phyloP scores from a whole-genome alignment of 2,113 vertebrate genomes.

The Pedetes capensis region DNA sequence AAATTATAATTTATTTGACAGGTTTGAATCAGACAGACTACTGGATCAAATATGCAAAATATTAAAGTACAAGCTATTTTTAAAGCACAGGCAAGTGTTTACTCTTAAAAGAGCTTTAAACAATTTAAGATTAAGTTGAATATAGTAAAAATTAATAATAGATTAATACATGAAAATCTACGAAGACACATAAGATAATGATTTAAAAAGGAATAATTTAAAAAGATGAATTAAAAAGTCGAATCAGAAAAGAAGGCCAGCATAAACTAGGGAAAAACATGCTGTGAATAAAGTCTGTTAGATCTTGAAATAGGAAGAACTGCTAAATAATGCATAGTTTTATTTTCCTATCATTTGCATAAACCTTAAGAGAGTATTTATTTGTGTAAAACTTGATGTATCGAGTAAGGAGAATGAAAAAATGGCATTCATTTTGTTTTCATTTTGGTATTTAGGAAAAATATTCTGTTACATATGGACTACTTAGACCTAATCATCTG shows the following conservation, averaged over 20 bases:
- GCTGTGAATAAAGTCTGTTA: slow-evolving; percentile 93
- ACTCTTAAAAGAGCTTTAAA: slow-evolving; percentile 87
- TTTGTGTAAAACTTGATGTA: slow-evolving; percentile 92
- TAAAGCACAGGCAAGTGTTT: slow-evolving; percentile 84
- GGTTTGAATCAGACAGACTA: slow-evolving; percentile 83
- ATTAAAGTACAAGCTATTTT: slow-evolving; percentile 81
- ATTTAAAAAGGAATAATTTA: slow-evolving; percentile 93
- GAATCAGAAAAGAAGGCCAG: slow-evolving; percentile 91
- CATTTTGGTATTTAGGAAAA: slow-evolving; percentile 93
- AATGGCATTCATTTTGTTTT: slow-evolving; percentile 92
- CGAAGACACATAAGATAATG: slow-evolving; percentile 90
- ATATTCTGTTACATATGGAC: slow-evolving; percentile 99
- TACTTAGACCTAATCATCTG: slow-evolving; percentile 99
- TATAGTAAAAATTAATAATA: slow-evolving; percentile 90
- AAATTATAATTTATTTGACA: slow-evolving; percentile 82
- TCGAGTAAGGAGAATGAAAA: slow-evolving; percentile 87
- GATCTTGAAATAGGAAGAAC: slow-evolving; percentile 92
- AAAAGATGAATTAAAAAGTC: slow-evolving; percentile 91
- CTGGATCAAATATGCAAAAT: slow-evolving; percentile 80
- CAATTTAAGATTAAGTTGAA: slow-evolving; percentile 88
- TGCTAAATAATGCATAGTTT: slow-evolving; percentile 93
- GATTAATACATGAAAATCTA: slow-evolving; percentile 89
- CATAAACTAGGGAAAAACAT: slow-evolving; percentile 93
- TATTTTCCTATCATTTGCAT: slow-evolving; percentile 92
- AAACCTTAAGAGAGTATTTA: slow-evolving; percentile 93